Evolutionary conservation across 2,797 vertebrate species (phyloP).

Genomic region (Muscicapa comitata): DNA sequence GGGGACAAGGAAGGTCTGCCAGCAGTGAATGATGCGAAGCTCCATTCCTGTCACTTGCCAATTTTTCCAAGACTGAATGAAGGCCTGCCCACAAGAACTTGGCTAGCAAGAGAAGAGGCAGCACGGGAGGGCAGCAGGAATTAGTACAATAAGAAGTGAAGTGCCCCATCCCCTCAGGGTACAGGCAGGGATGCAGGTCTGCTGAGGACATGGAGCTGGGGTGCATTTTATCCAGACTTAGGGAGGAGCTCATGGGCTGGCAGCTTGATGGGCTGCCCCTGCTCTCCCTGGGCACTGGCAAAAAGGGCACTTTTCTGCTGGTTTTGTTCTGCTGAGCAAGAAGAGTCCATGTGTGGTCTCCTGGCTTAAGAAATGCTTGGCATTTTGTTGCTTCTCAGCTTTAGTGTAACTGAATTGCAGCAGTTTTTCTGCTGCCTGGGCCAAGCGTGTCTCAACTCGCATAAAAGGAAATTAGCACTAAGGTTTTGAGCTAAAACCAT

Average conservation of each 20-base stretch:
- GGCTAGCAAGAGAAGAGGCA: not conserved
- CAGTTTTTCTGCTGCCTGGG: not conserved
- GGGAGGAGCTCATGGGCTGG: not conserved
- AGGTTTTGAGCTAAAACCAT: not conserved
- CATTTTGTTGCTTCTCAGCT: slow-evolving; percentile 10
- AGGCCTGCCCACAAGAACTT: accelerated
- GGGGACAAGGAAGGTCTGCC: not conserved
- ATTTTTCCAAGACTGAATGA: not conserved
- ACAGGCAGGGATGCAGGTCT: not conserved
- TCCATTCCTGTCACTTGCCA: not conserved
- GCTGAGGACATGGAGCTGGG: accelerated
- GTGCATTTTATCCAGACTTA: accelerated
- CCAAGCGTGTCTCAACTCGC: not conserved
- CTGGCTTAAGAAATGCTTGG: not conserved
- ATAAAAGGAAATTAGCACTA: not conserved
- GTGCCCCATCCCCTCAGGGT: accelerated
- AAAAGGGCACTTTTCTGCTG: not conserved
- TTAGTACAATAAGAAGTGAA: not conserved
- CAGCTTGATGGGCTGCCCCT: not conserved
- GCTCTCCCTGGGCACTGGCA: not conserved
- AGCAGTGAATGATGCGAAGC: not conserved
- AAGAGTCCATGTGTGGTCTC: not conserved
- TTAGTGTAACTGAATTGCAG: not conserved
- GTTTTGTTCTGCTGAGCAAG: not conserved
- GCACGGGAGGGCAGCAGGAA: not conserved